Conservation (phyloP, 2,888 invertebrate species). For the Orthosia gothica region DNA sequence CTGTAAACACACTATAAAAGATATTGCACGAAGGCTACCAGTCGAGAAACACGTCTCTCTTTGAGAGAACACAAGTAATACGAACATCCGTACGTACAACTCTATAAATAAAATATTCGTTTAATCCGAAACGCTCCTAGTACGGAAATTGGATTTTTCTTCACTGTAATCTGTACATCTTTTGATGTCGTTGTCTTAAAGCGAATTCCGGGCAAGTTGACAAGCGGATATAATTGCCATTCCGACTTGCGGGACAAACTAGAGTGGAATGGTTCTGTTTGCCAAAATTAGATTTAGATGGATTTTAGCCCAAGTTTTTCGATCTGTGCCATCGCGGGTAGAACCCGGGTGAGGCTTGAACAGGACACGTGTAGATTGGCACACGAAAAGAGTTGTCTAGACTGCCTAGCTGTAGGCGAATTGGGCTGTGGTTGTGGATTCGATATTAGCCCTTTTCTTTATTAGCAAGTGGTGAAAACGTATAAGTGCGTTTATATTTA, state of each 20-base stretch:
- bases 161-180: slow-evolving; percentile 58
- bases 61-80: background rate
- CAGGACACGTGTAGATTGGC: no score
- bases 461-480: no score
- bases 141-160: slow-evolving; percentile 57
- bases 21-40: background rate
- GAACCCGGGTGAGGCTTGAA: no score
- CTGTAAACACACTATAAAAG: background rate
- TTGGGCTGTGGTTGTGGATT: no score
- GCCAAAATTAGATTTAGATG: slow-evolving; percentile 2
- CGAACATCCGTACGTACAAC: background rate
- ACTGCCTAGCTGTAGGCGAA: no score
- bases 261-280: background rate
- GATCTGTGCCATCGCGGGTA: no score
- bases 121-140: slow-evolving; percentile 26
- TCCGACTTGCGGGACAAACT: slow-evolving; percentile 11
- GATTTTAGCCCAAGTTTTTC: background rate
- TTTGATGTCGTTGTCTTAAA: slow-evolving; percentile 53
- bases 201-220: slow-evolving; percentile 34
- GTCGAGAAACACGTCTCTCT: background rate
- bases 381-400: no score
- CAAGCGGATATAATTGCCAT: slow-evolving; percentile 59
- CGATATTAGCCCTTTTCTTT: no score
- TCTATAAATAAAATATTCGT: slow-evolving; percentile 37
- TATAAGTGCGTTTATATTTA: no score